Evolutionary conservation across 2,113 vertebrate genomes (phyloP).

Genomic region (Campylomormyrus tamandua): DNA sequence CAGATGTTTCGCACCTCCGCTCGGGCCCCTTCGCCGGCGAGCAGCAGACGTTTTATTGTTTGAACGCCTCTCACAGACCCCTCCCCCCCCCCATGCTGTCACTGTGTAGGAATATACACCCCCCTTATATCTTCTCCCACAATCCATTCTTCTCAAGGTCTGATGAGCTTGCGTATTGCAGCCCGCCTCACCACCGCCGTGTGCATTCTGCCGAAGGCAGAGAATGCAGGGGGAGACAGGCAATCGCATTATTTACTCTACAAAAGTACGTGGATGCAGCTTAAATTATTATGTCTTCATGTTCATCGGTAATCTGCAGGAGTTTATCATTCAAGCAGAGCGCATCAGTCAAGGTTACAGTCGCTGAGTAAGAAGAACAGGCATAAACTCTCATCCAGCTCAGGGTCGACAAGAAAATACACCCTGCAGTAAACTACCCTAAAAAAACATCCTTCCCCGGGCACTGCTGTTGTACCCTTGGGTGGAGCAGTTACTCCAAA

Average conservation of each 20-base stretch:
- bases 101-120: neutral
- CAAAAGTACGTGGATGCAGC: neutral
- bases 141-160: neutral
- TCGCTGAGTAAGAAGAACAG: neutral
- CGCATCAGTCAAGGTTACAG: neutral
- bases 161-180: neutral
- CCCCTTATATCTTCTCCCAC: neutral
- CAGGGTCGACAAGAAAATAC: neutral
- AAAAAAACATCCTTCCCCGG: neutral
- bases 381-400: neutral
- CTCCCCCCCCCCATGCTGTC: neutral
- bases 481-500: neutral
- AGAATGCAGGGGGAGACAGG: neutral
- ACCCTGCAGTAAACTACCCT: neutral
- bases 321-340: neutral
- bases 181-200: neutral
- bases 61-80: conserved; percentile 40
- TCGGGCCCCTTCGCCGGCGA: neutral
- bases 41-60: conserved; percentile 21
- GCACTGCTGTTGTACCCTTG: neutral
- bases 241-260: neutral
- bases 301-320: neutral
- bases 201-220: neutral
- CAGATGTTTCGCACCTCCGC: conserved; percentile 9
- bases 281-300: conserved; percentile 30